Evolutionary conservation across 2,797 vertebrate species (phyloP).

Genomic region (Hozukius guyotensis): DNA sequence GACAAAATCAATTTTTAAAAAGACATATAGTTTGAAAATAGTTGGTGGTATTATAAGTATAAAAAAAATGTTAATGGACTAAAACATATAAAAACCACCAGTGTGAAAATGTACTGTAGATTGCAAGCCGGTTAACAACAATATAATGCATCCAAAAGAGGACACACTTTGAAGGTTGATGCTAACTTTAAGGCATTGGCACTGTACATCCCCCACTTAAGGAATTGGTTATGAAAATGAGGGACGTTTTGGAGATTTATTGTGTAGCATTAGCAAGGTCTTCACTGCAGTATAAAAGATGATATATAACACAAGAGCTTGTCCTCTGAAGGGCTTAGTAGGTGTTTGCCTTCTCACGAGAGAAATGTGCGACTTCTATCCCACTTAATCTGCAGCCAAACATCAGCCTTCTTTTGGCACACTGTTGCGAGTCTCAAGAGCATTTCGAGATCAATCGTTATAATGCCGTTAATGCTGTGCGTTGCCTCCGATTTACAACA

Average conservation of each 20-base stretch:
- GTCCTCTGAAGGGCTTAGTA: conserved; percentile 65
- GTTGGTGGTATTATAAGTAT: neutral
- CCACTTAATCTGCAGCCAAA: conserved; percentile 59
- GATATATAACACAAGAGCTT: conserved; percentile 48
- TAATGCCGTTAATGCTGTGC: conserved; percentile 26
- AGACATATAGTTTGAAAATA: neutral
- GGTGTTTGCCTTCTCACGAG: conserved; percentile 41
- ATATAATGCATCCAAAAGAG: neutral
- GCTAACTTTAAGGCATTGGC: conserved; percentile 30
- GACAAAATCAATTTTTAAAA: neutral
- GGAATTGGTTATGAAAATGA: conserved; percentile 53
- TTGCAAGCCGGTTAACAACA: neutral
- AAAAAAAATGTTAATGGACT: neutral
- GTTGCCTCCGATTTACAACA: conserved; percentile 38
- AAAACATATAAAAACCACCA: neutral
- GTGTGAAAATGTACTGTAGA: neutral
- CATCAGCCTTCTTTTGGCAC: conserved; percentile 45
- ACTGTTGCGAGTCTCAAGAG: conserved; percentile 33
- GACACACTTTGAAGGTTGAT: conserved; percentile 38
- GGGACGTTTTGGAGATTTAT: conserved; percentile 53
- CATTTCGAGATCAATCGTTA: conserved; percentile 45
- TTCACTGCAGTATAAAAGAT: conserved; percentile 45
- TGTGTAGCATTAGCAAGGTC: conserved; percentile 45
- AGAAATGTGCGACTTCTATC: conserved; percentile 42
- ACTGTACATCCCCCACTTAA: conserved; percentile 42